Base-by-base conservation (phyloP, 2,888 invertebrate genomes). In the Myopa testacea region DNA sequence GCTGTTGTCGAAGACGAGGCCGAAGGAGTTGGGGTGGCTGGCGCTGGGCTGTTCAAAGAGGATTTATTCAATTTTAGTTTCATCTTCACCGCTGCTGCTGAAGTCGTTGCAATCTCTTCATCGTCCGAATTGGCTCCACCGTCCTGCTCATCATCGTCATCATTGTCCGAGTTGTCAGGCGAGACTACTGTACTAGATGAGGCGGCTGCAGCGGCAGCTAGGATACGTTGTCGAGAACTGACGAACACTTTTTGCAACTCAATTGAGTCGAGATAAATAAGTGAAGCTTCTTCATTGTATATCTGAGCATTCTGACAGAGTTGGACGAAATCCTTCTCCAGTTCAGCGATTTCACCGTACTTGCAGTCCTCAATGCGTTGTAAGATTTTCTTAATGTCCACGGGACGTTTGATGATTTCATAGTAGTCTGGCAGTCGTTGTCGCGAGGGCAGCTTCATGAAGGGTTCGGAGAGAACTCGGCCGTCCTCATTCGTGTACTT, bases 291-390 rank as follows among this genome's bases (percentile, higher is more conserved):
- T 86, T 98, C 97, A 88, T 99, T 99, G 90, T 98, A 99, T 5
- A 95, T 95, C 89, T 99, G 99, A 5, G 99, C 99, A 90, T 99
- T 99, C 83, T 95, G 95, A 89, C 98, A 99, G 75, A 99, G 91
- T 82, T 98, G 94, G 92, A 96, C 95, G 86, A 99, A 98, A 89
- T 99, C 99, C 75, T 94, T 93, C 87, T 96, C 96, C 79, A 96
- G 89, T 83, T 96, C 96, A 81, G 93, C 92, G 83, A 96, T 93
- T 83, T 95, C 95, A 19, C 91, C 91, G 87, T 98, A 98, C 93
- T 96, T 96, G 85, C 93, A 93, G 84, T 96, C 96, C 82, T 97
- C 96, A 83, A 97, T 96, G 83, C 95, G 93, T 84, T 94, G 94
- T 87, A 96, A 91, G 76, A 99, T 96, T 89, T 98, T 98, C 88